phyloP scores from a whole-genome alignment of 2,888 invertebrate genomes.

The Standfussiana lucernea region DNA sequence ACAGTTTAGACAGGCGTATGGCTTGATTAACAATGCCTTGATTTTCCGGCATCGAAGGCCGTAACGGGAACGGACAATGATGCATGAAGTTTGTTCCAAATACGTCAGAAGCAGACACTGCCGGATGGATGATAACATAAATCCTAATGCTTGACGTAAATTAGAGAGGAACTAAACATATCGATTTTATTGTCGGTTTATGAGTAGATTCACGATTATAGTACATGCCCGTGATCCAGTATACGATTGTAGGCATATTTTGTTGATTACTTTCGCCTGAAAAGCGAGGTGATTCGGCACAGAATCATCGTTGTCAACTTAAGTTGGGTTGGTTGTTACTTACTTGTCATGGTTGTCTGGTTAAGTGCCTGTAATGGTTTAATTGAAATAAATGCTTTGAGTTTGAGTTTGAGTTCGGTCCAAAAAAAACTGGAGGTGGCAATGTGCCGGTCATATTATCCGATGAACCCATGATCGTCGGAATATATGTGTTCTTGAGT shows the following conservation, averaged over 20 bases:
- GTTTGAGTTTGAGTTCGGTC: too few species aligned
- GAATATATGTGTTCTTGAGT: background rate
- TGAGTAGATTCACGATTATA: background rate
- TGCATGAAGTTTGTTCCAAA: slow-evolving; percentile 41
- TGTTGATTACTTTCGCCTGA: background rate
- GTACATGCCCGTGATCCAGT: background rate
- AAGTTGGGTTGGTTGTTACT: too few species aligned
- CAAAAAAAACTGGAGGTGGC: background rate
- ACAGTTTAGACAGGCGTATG: slow-evolving; percentile 27
- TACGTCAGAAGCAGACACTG: slow-evolving; percentile 42
- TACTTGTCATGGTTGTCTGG: too few species aligned
- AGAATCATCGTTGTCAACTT: background rate
- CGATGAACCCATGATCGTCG: background rate
- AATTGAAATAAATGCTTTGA: too few species aligned
- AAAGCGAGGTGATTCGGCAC: background rate
- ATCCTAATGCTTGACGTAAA: slow-evolving; percentile 7
- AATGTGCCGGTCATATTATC: background rate
- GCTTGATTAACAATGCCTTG: slow-evolving; percentile 46
- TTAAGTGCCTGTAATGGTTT: too few species aligned
- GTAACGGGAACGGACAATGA: slow-evolving; percentile 2
- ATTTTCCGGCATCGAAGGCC: slow-evolving; percentile 14
- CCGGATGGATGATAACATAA: slow-evolving; percentile 1
- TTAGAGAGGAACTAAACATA: slow-evolving; percentile 3
- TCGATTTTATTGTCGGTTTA: slow-evolving; percentile 7
- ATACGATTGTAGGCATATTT: too few species aligned